Base-by-base conservation (phyloP, 64 coral and sea anemone genomes). In the Pocillopora verrucosa region DNA sequence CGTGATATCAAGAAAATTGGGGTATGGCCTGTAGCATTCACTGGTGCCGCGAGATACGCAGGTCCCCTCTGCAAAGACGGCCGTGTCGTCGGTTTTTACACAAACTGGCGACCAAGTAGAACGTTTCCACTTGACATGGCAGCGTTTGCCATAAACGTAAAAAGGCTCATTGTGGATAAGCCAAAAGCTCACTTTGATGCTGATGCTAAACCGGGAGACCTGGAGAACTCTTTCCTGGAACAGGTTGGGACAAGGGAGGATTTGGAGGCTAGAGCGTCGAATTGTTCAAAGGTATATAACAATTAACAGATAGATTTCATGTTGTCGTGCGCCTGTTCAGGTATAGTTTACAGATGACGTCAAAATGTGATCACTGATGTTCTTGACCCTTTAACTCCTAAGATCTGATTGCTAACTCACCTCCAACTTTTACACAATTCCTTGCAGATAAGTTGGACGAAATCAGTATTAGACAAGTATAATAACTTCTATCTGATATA, bases 111-210 rank as follows among this genome's bases (percentile, higher is more conserved):
- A 45, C 88, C 94, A 36, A 93, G 77, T 72, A 87, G 97, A 68
- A 57, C 59, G 6, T 99, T 99, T 86, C 97, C 97, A 13, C 90
- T 99, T 79, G 97, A 99, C 38, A 99, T 99, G 97, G 93, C 97
- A 13, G 97, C 91, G 0, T 99, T 99, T 80, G 97, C 97, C 34
- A 89, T 99, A 24, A 99, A 93, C 73, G 67, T 95, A 16, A 85
- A 75, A 65, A 83, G 64, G 57, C 37, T 99, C 20, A 51, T 99
- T 17, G 63, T 82, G 2, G 91, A 82, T 13, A 82, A 36, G 60
- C 91, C 88, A 1, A 73, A 88, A 19, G 95, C 91, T 36, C 62
- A 61, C 13, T 96, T 96, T 84, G 82, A 84, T 22, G 80, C 91
- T 13, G 67, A 93, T 56, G 77, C 93, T 10, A 93, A 88, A 38